Conservation (phyloP, 1,140 invertebrate species). For the Caenorhabditis remanei region DNA sequence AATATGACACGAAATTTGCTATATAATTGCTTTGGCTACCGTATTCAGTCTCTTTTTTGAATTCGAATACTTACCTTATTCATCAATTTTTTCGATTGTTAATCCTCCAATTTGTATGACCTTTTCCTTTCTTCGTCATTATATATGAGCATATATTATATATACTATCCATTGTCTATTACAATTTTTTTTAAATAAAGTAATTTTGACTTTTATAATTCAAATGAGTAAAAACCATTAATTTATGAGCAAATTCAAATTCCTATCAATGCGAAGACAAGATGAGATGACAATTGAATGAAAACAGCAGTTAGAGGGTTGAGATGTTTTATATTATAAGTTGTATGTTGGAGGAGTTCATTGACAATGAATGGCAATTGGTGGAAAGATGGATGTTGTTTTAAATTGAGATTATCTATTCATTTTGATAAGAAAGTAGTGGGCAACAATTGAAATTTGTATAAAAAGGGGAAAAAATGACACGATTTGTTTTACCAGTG, state of each 20-base stretch:
- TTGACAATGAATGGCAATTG: constrained; percentile 5
- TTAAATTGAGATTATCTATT: neutral
- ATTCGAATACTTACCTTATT: too few species aligned
- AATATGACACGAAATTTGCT: too few species aligned
- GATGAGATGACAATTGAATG: constrained; percentile 8
- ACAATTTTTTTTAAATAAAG: too few species aligned
- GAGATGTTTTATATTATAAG: constrained; percentile 2
- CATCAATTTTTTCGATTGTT: too few species aligned
- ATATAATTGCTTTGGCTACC: too few species aligned
- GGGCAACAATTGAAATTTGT: neutral
- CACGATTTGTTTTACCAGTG: neutral
- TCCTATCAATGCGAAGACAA: constrained; percentile 13
- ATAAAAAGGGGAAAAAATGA: neutral
- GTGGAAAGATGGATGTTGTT: neutral
- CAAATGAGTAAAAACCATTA: too few species aligned
- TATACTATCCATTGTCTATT: too few species aligned
- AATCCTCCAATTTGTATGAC: too few species aligned
- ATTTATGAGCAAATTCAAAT: constrained; percentile 10
- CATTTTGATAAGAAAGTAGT: neutral
- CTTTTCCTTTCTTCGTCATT: too few species aligned
- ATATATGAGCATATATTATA: too few species aligned
- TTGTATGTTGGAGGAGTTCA: neutral
- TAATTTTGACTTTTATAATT: too few species aligned
- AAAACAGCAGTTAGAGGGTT: neutral
- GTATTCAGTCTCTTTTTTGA: too few species aligned